Conservation (phyloP, 2,797 vertebrate species). For the Dromococcyx pavoninus region DNA sequence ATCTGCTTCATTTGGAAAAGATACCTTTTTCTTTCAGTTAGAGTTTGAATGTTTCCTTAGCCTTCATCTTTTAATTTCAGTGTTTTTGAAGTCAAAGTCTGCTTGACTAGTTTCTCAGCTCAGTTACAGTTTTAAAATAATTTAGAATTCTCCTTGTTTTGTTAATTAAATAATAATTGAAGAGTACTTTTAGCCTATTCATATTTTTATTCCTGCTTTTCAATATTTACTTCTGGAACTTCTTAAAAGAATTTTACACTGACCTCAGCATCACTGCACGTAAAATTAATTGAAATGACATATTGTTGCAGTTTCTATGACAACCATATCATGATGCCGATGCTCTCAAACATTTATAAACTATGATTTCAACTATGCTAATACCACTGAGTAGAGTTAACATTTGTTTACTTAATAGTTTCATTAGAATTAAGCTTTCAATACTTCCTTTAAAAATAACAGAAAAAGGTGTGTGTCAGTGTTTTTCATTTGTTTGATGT, state of each 20-base stretch:
- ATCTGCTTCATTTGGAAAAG: conserved; percentile 36
- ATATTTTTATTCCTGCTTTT: conserved; percentile 37
- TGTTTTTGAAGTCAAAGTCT: conserved; percentile 52
- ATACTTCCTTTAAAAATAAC: conserved; percentile 1
- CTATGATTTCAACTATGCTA: conserved; percentile 73
- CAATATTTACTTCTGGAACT: conserved; percentile 70
- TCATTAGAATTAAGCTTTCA: conserved; percentile 57
- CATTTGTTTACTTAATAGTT: conserved; percentile 65
- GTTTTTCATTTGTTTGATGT: not conserved
- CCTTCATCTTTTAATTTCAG: conserved; percentile 29
- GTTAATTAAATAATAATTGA: conserved; percentile 37
- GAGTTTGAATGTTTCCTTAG: conserved; percentile 42
- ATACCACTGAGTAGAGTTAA: conserved; percentile 65
- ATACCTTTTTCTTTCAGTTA: conserved; percentile 35
- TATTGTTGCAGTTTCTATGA: conserved; percentile 81
- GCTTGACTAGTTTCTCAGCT: conserved; percentile 22
- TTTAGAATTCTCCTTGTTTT: conserved; percentile 36
- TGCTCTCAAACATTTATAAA: conserved; percentile 79
- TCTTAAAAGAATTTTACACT: conserved; percentile 57
- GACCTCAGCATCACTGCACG: conserved; percentile 64
- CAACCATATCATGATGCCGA: conserved; percentile 77
- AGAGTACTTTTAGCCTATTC: conserved; percentile 11
- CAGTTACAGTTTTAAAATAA: conserved; percentile 19
- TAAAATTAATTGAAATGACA: conserved; percentile 79
- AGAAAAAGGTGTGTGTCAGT: not conserved